A percentile compares a stretch with the other conserved stretches of the same genome.
Evolutionary conservation across 1,140 invertebrate species (phyloP).

Genomic region (Maconellicoccus hirsutus): DNA sequence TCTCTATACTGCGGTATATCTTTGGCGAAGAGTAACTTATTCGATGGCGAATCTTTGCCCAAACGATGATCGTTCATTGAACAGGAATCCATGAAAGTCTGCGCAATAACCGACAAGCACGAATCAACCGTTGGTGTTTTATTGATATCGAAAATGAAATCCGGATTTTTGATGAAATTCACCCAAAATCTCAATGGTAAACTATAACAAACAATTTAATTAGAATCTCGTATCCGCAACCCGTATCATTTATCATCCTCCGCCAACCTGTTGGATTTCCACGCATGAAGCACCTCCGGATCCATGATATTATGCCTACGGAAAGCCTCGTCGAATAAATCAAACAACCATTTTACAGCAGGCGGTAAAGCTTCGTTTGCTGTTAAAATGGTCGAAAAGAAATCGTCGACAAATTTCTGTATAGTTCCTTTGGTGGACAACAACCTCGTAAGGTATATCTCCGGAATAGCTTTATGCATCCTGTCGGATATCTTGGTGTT

Average conservation of each 20-base stretch:
- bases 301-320: constrained; percentile 68
- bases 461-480: constrained; percentile 84
- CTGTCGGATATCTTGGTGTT: constrained; percentile 49
- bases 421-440: constrained; percentile 90
- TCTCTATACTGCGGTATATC: constrained; percentile 31
- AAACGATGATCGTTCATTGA: constrained; percentile 79
- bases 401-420: constrained; percentile 93
- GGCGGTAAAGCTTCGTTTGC: constrained; percentile 61
- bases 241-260: too few relatives aligned
- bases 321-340: constrained; percentile 80
- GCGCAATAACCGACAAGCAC: constrained; percentile 85
- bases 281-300: constrained; percentile 84
- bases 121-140: constrained; percentile 85
- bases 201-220: constrained; percentile 42
- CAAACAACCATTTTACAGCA: constrained; percentile 90
- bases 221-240: too few relatives aligned
- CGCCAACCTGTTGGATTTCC: constrained; percentile 83
- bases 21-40: constrained; percentile 88
- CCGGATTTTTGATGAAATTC: constrained; percentile 93
- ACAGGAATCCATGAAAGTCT: constrained; percentile 93
- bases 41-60: constrained; percentile 88
- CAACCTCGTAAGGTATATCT: constrained; percentile 85
- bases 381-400: constrained; percentile 76
- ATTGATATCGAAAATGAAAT: constrained; percentile 92
- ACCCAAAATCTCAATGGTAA: constrained; percentile 91